A percentile compares a stretch with the other conserved stretches of the same genome.
phyloP scores from a whole-genome alignment of 2,888 invertebrate species.

The Tipula vernalis region DNA sequence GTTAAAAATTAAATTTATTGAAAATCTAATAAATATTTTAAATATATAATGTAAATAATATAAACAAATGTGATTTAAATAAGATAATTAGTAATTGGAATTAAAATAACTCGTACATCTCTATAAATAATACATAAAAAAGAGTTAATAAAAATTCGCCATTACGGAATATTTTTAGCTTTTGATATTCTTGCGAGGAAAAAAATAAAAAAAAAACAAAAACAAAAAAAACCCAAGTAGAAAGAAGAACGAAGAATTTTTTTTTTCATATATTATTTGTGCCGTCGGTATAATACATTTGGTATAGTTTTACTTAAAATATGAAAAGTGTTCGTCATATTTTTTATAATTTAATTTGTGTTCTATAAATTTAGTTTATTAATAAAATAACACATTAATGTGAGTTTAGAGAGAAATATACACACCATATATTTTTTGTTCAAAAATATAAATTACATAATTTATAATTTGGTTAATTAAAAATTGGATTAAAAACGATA shows the following conservation, averaged over 20 bases:
- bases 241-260: not conserved
- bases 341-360: not conserved
- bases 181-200: not conserved
- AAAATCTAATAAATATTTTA: not conserved
- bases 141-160: not conserved
- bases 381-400: not conserved
- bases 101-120: not conserved
- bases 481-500: not conserved
- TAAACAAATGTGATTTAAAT: not conserved
- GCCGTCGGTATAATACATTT: not conserved
- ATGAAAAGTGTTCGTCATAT: not conserved
- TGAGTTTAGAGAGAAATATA: not conserved
- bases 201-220: not conserved
- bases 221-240: not conserved
- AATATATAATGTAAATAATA: not conserved
- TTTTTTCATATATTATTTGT: not conserved
- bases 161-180: constrained; percentile 4
- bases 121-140: not conserved
- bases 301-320: not conserved
- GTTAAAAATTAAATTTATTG: not conserved
- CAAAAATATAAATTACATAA: not conserved
- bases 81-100: not conserved
- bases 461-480: not conserved
- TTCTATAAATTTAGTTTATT: not conserved
- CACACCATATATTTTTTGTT: not conserved